phyloP scores from a whole-genome alignment of 2,888 invertebrate species.

The Malachius bipustulatus region DNA sequence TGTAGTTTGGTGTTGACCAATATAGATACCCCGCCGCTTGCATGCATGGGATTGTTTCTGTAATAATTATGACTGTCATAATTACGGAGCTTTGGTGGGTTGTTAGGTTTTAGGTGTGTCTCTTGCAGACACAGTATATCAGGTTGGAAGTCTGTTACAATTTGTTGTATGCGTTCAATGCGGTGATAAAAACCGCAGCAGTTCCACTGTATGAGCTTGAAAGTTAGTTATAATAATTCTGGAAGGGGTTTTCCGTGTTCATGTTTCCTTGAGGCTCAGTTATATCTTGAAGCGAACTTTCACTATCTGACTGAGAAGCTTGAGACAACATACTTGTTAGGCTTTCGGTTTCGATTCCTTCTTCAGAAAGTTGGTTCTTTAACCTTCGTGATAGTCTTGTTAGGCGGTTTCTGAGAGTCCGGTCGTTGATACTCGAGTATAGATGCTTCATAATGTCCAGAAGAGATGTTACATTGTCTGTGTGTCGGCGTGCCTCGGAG shows the following conservation, averaged over 20 bases:
- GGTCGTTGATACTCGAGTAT: slow-evolving; percentile 7
- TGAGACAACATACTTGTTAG: slow-evolving; percentile 1
- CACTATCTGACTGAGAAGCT: no score
- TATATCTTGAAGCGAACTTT: no score
- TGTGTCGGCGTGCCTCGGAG: slow-evolving; percentile 6
- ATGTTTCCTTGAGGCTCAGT: no score
- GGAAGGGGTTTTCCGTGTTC: no score
- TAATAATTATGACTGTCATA: slow-evolving; percentile 6
- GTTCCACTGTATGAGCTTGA: slow-evolving; percentile 7
- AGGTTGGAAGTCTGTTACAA: no score
- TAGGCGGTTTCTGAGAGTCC: slow-evolving; percentile 7
- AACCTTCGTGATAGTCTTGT: slow-evolving; percentile 8
- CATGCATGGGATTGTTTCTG: no score
- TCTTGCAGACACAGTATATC: no score
- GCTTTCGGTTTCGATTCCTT: slow-evolving; percentile 6
- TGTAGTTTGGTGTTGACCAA: no score
- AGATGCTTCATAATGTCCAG: slow-evolving; percentile 6
- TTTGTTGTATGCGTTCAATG: slow-evolving; percentile 7
- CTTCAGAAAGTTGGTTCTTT: slow-evolving; percentile 3
- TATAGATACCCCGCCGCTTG: no score
- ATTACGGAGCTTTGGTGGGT: slow-evolving; percentile 5
- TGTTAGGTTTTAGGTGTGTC: no score
- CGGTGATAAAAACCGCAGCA: slow-evolving; percentile 9
- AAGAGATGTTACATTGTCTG: slow-evolving; percentile 7
- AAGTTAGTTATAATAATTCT: neutral